Conservation (phyloP, 2,113 vertebrate genomes). For the Rattus norvegicus region DNA sequence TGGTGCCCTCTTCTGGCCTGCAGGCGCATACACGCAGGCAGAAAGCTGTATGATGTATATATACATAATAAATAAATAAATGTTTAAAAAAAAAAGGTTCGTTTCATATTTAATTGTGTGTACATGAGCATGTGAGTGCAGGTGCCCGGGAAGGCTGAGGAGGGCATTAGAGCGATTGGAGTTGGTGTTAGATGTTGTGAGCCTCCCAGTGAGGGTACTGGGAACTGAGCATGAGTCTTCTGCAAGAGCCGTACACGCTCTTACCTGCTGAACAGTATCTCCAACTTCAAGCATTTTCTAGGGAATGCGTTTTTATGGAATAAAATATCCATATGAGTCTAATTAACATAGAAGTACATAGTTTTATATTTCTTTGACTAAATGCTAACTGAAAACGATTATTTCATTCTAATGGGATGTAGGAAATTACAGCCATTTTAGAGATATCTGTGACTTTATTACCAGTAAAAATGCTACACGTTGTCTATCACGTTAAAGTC, state of each 20-base stretch:
- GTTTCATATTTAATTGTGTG: background rate
- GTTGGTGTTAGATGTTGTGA: background rate
- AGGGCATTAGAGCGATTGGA: background rate
- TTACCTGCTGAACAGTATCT: background rate
- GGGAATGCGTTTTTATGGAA: background rate
- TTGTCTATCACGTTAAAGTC: background rate
- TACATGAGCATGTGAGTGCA: background rate
- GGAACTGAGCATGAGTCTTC: background rate
- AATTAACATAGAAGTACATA: background rate
- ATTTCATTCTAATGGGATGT: background rate
- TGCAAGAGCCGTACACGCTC: background rate
- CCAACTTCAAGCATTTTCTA: background rate
- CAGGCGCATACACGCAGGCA: no score
- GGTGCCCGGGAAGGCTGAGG: background rate
- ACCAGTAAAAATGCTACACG: background rate
- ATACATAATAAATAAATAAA: no score
- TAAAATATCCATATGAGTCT: background rate
- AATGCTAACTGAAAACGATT: background rate
- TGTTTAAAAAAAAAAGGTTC: background rate
- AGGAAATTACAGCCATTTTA: background rate
- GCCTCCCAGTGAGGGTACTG: background rate
- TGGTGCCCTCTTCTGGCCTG: no score
- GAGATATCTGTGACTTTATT: background rate
- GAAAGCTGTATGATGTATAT: no score
- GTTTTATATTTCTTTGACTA: constrained; percentile 1